A percentile compares a stretch with the other conserved stretches of the same genome.
These are phyloP conservation scores for Cichladusa arquata DNA, from an alignment of 2,113 vertebrate genomes.

Conservation along the genomic window DNA sequence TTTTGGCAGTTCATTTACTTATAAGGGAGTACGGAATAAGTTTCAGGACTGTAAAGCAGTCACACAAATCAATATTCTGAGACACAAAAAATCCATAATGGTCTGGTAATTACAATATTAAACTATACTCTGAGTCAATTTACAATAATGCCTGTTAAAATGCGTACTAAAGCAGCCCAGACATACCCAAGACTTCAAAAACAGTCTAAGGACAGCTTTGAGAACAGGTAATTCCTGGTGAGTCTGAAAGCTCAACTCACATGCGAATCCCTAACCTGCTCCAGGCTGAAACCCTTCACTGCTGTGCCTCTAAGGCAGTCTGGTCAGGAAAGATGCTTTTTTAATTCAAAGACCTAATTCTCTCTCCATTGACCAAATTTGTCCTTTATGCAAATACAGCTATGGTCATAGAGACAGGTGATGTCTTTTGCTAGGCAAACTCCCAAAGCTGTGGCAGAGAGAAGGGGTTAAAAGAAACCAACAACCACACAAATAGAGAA, in stretches of 20 bases:
- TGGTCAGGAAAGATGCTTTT: not conserved
- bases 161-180: not conserved
- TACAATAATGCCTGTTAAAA: not conserved
- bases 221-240: not conserved
- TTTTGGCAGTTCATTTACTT: not conserved
- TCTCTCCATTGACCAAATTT: not conserved
- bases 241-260: not conserved
- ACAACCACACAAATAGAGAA: not conserved
- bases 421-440: not conserved
- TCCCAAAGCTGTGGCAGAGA: not conserved
- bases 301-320: accelerated
- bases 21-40: not conserved
- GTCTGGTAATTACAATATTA: not conserved
- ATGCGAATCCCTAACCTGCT: not conserved
- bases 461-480: not conserved
- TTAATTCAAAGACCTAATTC: not conserved
- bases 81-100: not conserved
- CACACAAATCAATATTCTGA: not conserved
- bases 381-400: not conserved
- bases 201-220: not conserved
- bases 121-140: not conserved
- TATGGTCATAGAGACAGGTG: not conserved
- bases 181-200: not conserved
- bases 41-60: not conserved
- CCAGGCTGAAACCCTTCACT: not conserved